Conservation (phyloP, 2,797 vertebrate genomes). For the Helicolenus hilgendorfi region DNA sequence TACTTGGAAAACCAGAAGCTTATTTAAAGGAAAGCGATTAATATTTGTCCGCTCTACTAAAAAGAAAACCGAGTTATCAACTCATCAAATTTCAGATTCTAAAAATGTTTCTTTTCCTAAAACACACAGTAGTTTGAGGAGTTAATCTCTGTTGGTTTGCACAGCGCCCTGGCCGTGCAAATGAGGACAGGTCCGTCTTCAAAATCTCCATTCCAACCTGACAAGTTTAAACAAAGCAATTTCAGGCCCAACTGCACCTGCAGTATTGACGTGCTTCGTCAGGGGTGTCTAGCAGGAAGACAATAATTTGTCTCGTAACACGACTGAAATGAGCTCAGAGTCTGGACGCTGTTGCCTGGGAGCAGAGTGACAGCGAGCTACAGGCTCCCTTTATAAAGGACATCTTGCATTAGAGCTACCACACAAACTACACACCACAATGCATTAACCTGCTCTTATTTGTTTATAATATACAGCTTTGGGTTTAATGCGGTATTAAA, state of each 20-base stretch:
- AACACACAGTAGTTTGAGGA: background rate
- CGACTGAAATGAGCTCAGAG: constrained; percentile 81
- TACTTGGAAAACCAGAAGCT: constrained; percentile 13
- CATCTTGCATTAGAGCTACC: constrained; percentile 18
- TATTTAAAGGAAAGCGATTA: background rate
- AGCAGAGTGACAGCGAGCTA: constrained; percentile 42
- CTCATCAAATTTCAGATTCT: background rate
- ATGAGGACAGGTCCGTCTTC: constrained; percentile 69
- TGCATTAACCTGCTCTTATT: background rate
- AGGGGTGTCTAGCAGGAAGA: constrained; percentile 84
- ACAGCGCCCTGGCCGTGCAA: constrained; percentile 34
- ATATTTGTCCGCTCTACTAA: constrained; percentile 4
- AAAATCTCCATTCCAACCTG: constrained; percentile 86
- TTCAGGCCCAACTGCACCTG: constrained; percentile 89
- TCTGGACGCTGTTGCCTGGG: constrained; percentile 47
- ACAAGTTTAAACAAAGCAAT: constrained; percentile 91
- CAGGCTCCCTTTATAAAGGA: constrained; percentile 41
- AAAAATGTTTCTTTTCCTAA: background rate
- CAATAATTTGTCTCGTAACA: constrained; percentile 89
- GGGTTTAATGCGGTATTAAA: background rate
- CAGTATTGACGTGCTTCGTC: constrained; percentile 72
- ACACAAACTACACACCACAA: background rate
- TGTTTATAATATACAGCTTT: background rate
- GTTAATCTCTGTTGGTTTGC: constrained; percentile 40
- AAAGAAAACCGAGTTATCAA: background rate